phyloP scores from a whole-genome alignment of 2,888 invertebrate species.

The Leptinotarsa tumamoca region DNA sequence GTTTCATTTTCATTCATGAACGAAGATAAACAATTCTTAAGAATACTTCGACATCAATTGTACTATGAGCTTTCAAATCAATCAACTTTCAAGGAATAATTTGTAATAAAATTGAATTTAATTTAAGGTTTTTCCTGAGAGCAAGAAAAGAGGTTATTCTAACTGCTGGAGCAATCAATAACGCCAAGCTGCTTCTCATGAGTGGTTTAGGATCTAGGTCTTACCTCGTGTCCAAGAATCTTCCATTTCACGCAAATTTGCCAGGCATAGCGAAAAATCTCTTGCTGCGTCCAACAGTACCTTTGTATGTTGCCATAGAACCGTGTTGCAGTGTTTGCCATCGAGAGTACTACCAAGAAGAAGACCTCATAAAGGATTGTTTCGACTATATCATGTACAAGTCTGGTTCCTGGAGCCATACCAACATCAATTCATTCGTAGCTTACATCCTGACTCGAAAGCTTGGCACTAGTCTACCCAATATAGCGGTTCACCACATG shows the following conservation, averaged over 20 bases:
- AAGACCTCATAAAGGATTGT: constrained; percentile 66
- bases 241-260: constrained; percentile 50
- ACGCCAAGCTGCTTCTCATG: constrained; percentile 73
- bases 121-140: constrained; percentile 40
- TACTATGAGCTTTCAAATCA: no score
- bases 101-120: neutral
- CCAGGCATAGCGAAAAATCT: constrained; percentile 64
- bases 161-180: constrained; percentile 73
- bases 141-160: constrained; percentile 72
- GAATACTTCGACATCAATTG: no score
- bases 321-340: constrained; percentile 29
- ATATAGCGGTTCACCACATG: constrained; percentile 52
- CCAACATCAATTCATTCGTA: constrained; percentile 65
- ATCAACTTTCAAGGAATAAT: no score
- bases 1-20: no score
- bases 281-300: constrained; percentile 68
- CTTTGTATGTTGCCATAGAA: constrained; percentile 46
- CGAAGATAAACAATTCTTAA: no score
- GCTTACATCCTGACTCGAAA: constrained; percentile 67
- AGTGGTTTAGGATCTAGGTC: constrained; percentile 70
- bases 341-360: constrained; percentile 53
- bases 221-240: constrained; percentile 60
- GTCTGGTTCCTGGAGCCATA: constrained; percentile 67
- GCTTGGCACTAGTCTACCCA: constrained; percentile 59
- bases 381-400: constrained; percentile 68